phyloP scores from a whole-genome alignment of 2,113 vertebrate genomes.

The Callipepla squamata region DNA sequence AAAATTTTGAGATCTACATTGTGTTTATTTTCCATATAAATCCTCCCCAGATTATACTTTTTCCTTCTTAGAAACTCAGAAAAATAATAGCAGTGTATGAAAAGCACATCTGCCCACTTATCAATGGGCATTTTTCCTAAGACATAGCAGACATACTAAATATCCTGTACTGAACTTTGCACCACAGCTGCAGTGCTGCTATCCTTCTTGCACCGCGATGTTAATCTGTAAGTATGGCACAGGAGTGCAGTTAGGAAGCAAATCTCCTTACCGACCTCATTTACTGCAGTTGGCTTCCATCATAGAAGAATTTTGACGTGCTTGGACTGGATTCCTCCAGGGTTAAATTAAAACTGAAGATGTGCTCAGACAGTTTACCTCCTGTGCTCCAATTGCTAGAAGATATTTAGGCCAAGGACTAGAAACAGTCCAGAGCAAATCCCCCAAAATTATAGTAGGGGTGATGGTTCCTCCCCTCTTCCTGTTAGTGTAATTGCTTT shows the following conservation, averaged over 20 bases:
- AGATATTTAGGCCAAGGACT: background rate
- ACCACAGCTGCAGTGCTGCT: background rate
- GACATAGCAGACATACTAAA: background rate
- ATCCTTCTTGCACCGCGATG: background rate
- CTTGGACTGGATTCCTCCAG: background rate
- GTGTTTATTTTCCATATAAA: background rate
- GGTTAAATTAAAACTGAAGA: background rate
- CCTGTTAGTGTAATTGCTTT: background rate
- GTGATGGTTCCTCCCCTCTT: background rate
- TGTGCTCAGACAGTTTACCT: background rate
- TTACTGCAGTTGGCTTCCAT: background rate
- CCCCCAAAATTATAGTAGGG: background rate
- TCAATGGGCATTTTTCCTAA: background rate
- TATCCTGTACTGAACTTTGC: background rate
- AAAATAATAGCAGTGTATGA: background rate
- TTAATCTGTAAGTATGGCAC: background rate
- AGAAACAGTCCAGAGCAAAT: background rate
- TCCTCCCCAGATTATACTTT: background rate
- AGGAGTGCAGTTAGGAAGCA: background rate
- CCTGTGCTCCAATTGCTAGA: background rate
- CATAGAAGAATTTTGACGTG: background rate
- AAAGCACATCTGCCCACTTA: fast-evolving
- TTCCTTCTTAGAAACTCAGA: background rate
- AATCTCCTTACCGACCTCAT: background rate
- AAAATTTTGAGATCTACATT: background rate